A percentile compares a stretch with the other conserved stretches of the same genome.
Conservation (phyloP, 2,888 invertebrate genomes). For the Tenthredo scrophulariae region DNA sequence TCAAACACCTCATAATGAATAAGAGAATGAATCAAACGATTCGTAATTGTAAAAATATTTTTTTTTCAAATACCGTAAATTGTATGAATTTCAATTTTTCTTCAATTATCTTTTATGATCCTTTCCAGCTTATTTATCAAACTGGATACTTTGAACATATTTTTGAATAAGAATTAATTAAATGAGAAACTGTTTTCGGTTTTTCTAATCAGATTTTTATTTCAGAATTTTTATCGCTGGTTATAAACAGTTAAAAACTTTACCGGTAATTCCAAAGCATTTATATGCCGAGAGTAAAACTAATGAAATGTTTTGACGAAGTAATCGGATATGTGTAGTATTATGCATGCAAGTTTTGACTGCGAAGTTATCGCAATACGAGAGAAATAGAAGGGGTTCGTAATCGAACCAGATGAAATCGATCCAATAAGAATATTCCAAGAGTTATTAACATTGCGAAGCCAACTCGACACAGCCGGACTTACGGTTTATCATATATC, state of each 20-base stretch:
- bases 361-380: neutral
- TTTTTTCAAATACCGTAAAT: neutral
- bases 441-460: neutral
- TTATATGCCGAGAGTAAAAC: neutral
- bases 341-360: neutral
- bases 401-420: constrained; percentile 10
- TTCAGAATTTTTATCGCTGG: too few relatives aligned
- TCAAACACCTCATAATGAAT: neutral
- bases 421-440: constrained; percentile 10
- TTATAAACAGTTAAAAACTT: too few relatives aligned
- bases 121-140: too few relatives aligned
- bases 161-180: too few relatives aligned
- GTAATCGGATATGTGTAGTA: neutral
- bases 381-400: neutral
- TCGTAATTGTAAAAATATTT: neutral
- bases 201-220: too few relatives aligned
- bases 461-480: neutral
- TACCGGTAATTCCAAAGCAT: too few relatives aligned
- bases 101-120: neutral
- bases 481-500: constrained; percentile 5
- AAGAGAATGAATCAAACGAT: neutral
- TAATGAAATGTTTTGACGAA: constrained; percentile 8
- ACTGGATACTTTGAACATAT: too few relatives aligned
- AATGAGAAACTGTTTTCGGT: too few relatives aligned
- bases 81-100: neutral